These are phyloP conservation scores for Mixornis gularis DNA, from an alignment of 2,113 vertebrate species.

Conservation along the genomic window DNA sequence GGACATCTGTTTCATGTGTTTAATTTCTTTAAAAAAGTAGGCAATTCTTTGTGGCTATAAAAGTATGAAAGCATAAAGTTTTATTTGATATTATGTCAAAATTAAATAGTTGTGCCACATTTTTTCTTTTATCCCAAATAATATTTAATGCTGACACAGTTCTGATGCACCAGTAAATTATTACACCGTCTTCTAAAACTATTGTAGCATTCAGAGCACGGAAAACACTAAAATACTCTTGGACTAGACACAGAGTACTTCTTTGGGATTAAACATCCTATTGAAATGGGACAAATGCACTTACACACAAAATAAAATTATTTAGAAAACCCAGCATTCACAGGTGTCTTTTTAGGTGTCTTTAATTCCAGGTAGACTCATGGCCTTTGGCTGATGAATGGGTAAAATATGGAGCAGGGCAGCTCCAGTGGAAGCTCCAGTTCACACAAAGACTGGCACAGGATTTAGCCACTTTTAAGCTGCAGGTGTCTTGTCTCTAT, in stretches of 20 bases:
- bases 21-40: slow-evolving; percentile 64
- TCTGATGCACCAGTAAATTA: not conserved
- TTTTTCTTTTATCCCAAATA: slow-evolving; percentile 15
- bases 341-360: not conserved
- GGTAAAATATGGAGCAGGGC: not conserved
- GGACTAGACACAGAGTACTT: not conserved
- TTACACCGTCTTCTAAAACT: not conserved
- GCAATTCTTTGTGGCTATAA: slow-evolving; percentile 45
- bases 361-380: not conserved
- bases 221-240: not conserved
- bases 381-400: not conserved
- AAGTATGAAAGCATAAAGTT: slow-evolving; percentile 45
- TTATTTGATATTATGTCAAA: slow-evolving; percentile 43
- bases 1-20: slow-evolving; percentile 49
- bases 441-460: not conserved
- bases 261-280: not conserved
- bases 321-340: not conserved
- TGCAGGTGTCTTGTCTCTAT: not conserved
- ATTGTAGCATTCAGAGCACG: not conserved
- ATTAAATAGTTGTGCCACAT: slow-evolving; percentile 19
- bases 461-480: not conserved
- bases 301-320: not conserved
- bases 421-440: not conserved
- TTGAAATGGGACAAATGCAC: not conserved
- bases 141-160: not conserved